Evolutionary conservation across 2,888 invertebrate genomes (phyloP).

Genomic region (Magallana nippona): DNA sequence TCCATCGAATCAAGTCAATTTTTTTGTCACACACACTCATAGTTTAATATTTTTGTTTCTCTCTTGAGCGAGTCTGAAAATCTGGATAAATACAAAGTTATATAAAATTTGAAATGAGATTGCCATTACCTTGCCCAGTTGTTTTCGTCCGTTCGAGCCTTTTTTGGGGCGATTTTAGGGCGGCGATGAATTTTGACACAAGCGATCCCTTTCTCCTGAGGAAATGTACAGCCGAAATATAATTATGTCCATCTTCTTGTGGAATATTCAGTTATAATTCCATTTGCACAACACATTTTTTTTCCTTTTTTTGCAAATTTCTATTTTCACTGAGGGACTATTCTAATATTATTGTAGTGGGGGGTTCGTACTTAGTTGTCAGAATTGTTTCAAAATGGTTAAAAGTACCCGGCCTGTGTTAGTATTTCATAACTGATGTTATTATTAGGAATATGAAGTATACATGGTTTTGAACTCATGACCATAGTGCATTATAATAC

Average conservation of each 20-base stretch:
- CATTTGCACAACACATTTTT: slow-evolving; percentile 1
- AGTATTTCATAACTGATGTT: slow-evolving; percentile 20
- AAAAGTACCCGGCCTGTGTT: slow-evolving; percentile 8
- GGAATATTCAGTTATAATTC: background rate
- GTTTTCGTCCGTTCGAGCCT: background rate
- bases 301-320: background rate
- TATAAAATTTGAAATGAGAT: slow-evolving; percentile 19
- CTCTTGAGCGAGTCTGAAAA: background rate
- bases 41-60: background rate
- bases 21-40: too few relatives aligned
- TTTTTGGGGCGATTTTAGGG: background rate
- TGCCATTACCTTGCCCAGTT: background rate
- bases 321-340: slow-evolving; percentile 8
- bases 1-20: background rate
- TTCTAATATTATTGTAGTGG: slow-evolving; percentile 26
- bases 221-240: slow-evolving; percentile 5
- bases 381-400: background rate
- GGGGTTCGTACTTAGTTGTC: background rate
- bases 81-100: background rate
- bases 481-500: background rate
- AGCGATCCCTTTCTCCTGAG: slow-evolving; percentile 18
- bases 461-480: slow-evolving; percentile 16
- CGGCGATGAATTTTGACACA: background rate
- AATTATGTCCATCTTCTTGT: slow-evolving; percentile 6
- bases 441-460: background rate